phyloP scores from a whole-genome alignment of 1,140 invertebrate species.

The Drosophila arizonae region DNA sequence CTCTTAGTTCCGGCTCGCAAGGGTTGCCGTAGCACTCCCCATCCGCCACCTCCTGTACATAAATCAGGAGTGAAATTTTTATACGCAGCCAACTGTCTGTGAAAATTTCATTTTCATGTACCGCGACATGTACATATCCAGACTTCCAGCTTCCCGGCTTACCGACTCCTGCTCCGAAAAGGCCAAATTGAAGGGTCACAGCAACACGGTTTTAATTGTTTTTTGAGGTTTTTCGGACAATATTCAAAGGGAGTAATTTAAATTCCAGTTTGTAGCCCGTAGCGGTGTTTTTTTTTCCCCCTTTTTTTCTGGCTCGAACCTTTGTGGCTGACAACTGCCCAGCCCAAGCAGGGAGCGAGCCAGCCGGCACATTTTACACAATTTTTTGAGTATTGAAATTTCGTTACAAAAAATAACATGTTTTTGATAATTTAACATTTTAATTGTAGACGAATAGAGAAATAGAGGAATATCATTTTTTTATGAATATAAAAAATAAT shows the following conservation, averaged over 20 bases:
- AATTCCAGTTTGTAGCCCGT: constrained; percentile 44
- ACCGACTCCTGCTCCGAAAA: not conserved
- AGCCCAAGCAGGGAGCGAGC: not conserved
- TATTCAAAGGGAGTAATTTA: constrained; percentile 47
- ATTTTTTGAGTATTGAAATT: too few species aligned
- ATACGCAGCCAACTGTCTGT: constrained; percentile 75
- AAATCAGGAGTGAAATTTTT: constrained; percentile 80
- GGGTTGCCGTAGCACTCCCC: not conserved
- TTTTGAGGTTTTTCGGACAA: constrained; percentile 50
- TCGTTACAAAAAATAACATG: too few species aligned
- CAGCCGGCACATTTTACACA: not conserved
- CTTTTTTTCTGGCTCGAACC: not conserved
- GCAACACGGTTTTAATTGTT: constrained; percentile 74
- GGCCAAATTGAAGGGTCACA: constrained; percentile 38
- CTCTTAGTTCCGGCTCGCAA: not conserved
- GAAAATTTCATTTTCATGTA: constrained; percentile 73
- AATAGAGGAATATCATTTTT: too few species aligned
- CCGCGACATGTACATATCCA: constrained; percentile 38
- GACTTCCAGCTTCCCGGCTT: constrained; percentile 7
- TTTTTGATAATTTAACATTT: too few species aligned
- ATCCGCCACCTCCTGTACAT: constrained; percentile 29
- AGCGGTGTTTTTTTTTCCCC: constrained; percentile 6
- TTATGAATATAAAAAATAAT: too few species aligned
- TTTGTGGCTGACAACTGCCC: not conserved
- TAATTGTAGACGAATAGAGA: too few species aligned